These are phyloP conservation scores for Colostygia pectinataria DNA, from an alignment of 2,888 invertebrate genomes.

Conservation along the genomic window DNA sequence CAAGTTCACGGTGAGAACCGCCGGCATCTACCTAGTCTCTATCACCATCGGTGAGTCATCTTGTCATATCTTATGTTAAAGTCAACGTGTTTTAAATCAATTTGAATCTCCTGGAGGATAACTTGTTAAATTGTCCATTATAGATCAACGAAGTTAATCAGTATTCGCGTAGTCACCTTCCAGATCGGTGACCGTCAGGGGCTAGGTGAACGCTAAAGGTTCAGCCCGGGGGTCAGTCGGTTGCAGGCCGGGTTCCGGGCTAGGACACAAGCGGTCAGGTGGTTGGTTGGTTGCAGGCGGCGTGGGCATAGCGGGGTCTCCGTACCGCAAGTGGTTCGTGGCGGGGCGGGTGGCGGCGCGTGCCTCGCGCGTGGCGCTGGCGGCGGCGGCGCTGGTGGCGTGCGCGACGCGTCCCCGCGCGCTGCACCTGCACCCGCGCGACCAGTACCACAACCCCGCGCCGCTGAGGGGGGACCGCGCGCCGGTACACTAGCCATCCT, in stretches of 20 bases:
- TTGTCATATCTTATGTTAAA: neutral
- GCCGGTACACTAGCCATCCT: slow-evolving; percentile 15
- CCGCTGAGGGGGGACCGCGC: slow-evolving; percentile 42
- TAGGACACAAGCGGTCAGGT: too few relatives aligned
- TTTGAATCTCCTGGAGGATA: too few relatives aligned
- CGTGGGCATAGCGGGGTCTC: slow-evolving; percentile 92
- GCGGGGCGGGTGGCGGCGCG: slow-evolving; percentile 93
- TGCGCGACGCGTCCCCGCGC: slow-evolving; percentile 88
- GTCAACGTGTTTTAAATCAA: too few relatives aligned
- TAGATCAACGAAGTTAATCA: too few relatives aligned
- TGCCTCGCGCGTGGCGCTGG: slow-evolving; percentile 88
- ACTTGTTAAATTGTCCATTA: too few relatives aligned
- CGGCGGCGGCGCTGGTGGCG: slow-evolving; percentile 89
- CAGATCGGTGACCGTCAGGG: too few relatives aligned
- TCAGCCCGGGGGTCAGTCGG: too few relatives aligned
- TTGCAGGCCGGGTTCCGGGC: too few relatives aligned
- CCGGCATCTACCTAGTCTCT: slow-evolving; percentile 94
- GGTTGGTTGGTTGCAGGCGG: slow-evolving; percentile 75
- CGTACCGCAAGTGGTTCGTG: slow-evolving; percentile 91
- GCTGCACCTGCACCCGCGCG: slow-evolving; percentile 94
- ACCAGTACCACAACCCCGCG: slow-evolving; percentile 91
- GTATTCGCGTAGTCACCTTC: too few relatives aligned
- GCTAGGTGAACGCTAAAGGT: too few relatives aligned
- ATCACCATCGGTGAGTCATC: slow-evolving; percentile 86
- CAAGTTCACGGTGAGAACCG: slow-evolving; percentile 95